Percentiles rank a stretch among this genome's conserved stretches.
Evolutionary conservation across 2,113 vertebrate genomes (phyloP).

Genomic region (Sinosuthora webbiana): DNA sequence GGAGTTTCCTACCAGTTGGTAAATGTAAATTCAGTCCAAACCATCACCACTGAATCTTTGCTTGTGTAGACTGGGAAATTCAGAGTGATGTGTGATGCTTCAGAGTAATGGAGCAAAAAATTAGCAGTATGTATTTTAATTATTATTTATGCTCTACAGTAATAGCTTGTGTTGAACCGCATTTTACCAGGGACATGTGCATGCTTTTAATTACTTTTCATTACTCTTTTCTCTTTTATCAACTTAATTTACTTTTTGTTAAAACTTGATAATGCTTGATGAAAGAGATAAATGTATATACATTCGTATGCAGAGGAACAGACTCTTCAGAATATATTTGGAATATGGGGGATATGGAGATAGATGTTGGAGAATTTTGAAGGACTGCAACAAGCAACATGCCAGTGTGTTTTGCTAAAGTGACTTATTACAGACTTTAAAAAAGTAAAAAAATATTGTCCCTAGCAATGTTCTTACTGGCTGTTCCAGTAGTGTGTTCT

Average conservation of each 20-base stretch:
- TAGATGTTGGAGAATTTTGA: background rate
- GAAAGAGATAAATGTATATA: background rate
- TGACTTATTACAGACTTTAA: background rate
- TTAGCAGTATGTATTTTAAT: slow-evolving; percentile 66
- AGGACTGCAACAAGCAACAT: background rate
- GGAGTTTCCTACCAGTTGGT: background rate
- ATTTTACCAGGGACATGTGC: background rate
- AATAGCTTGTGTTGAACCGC: slow-evolving; percentile 40
- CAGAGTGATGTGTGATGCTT: background rate
- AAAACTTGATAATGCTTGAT: background rate
- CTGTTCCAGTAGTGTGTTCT: background rate
- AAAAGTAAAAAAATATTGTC: background rate
- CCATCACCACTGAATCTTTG: background rate
- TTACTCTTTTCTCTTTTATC: background rate
- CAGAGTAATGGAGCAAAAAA: slow-evolving; percentile 69
- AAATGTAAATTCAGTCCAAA: background rate
- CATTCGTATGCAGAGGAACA: background rate
- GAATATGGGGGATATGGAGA: background rate
- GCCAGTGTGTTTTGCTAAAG: background rate
- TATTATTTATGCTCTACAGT: slow-evolving; percentile 59
- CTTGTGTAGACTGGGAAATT: background rate
- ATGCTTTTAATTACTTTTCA: background rate
- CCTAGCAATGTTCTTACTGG: background rate
- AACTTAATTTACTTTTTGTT: background rate
- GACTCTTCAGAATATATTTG: background rate